These are phyloP conservation scores for Campoplex nolae DNA, from an alignment of 2,888 invertebrate species.

Conservation along the genomic window DNA sequence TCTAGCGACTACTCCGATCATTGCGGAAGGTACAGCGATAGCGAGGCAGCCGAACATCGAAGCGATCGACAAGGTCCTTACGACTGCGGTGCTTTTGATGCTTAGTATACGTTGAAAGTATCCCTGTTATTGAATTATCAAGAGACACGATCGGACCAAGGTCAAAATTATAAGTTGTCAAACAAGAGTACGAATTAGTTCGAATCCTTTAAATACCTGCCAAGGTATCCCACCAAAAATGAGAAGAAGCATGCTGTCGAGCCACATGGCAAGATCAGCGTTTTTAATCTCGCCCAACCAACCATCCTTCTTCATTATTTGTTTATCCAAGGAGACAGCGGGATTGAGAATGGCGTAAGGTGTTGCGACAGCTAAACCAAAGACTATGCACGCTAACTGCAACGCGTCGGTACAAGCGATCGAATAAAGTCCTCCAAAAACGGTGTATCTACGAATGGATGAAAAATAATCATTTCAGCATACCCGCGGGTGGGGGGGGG, in stretches of 20 bases:
- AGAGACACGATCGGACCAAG: not conserved
- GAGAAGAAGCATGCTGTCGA: conserved; percentile 87
- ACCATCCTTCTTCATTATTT: conserved; percentile 84
- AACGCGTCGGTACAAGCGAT: conserved; percentile 91
- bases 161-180: not conserved
- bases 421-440: conserved; percentile 89
- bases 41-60: conserved; percentile 88
- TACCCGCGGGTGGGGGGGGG: too few species aligned
- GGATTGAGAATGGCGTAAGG: conserved; percentile 87
- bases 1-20: conserved; percentile 89
- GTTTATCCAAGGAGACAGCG: conserved; percentile 84
- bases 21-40: conserved; percentile 88
- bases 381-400: conserved; percentile 88
- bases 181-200: not conserved
- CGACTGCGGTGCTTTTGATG: conserved; percentile 87
- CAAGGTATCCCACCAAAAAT: conserved; percentile 90
- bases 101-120: conserved; percentile 90
- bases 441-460: conserved; percentile 86
- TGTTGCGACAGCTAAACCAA: conserved; percentile 89
- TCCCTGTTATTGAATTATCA: conserved; percentile 80
- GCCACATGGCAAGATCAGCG: conserved; percentile 85
- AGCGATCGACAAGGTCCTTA: conserved; percentile 88
- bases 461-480: not conserved
- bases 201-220: conserved; percentile 85
- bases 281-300: conserved; percentile 86